phyloP scores from a whole-genome alignment of 1,140 invertebrate species.

The Papilio aristodemus region DNA sequence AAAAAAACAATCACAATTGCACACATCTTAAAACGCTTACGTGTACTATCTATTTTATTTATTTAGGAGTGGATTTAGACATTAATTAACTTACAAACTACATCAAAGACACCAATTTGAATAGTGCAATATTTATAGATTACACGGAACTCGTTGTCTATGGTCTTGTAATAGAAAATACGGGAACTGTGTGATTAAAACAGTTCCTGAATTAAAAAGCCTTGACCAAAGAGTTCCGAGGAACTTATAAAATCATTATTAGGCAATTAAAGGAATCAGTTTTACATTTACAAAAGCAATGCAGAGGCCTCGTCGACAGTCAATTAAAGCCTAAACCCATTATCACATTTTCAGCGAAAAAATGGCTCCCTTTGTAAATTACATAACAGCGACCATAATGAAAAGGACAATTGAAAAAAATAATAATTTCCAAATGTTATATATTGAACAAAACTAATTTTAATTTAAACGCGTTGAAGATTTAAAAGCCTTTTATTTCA shows the following conservation, averaged over 20 bases:
- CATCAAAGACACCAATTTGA: slow-evolving; percentile 25
- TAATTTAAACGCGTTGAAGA: background rate
- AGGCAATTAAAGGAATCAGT: slow-evolving; percentile 11
- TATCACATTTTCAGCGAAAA: slow-evolving; percentile 64
- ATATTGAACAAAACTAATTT: background rate
- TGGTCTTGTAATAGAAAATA: background rate
- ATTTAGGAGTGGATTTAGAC: slow-evolving; percentile 74
- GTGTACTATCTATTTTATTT: slow-evolving; percentile 61
- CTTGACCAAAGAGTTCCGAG: background rate
- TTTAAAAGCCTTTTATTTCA: background rate
- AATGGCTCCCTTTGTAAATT: slow-evolving; percentile 54
- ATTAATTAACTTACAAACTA: slow-evolving; percentile 63
- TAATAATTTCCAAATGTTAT: background rate
- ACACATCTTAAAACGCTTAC: slow-evolving; percentile 60
- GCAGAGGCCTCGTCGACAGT: slow-evolving; percentile 49
- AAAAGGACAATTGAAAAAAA: slow-evolving; percentile 33
- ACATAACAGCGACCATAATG: slow-evolving; percentile 44
- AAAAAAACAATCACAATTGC: slow-evolving; percentile 71
- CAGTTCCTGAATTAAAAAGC: background rate
- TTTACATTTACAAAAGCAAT: slow-evolving; percentile 32
- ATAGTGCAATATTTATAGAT: background rate
- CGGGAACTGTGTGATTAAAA: background rate
- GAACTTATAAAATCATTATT: slow-evolving; percentile 18
- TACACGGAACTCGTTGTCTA: slow-evolving; percentile 2
- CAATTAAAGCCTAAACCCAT: slow-evolving; percentile 76